phyloP scores from a whole-genome alignment of 2,113 vertebrate species.

The Gymnarchus niloticus region DNA sequence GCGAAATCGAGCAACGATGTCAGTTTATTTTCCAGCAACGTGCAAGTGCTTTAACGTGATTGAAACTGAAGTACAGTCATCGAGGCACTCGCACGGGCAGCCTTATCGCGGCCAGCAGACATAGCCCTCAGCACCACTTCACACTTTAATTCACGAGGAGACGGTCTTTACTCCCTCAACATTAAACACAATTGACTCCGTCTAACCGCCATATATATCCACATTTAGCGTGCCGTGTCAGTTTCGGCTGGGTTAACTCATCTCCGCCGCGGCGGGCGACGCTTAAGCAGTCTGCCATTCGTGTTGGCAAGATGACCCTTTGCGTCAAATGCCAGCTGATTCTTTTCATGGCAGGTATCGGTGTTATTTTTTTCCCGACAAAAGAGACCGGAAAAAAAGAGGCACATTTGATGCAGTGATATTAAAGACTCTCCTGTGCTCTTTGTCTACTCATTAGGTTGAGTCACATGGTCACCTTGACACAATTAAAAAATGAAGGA shows the following conservation, averaged over 20 bases:
- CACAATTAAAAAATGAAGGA: neutral
- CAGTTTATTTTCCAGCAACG: neutral
- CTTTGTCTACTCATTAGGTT: neutral
- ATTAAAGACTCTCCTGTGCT: neutral
- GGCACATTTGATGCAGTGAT: too few species aligned
- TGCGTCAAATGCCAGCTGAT: neutral
- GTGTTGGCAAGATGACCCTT: neutral
- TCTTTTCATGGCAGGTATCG: neutral
- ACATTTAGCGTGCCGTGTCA: neutral
- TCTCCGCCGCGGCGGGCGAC: neutral
- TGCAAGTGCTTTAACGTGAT: slow-evolving; percentile 11
- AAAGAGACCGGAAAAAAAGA: neutral
- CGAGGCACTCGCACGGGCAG: neutral
- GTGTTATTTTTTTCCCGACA: neutral
- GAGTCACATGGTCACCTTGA: neutral
- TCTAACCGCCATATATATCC: neutral
- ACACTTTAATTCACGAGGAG: slow-evolving; percentile 8
- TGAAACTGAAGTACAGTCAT: slow-evolving; percentile 9
- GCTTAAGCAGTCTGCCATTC: neutral
- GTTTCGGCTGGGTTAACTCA: neutral
- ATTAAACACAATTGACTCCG: slow-evolving; percentile 18
- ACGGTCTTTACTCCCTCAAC: neutral
- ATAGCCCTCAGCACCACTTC: slow-evolving; percentile 7
- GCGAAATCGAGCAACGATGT: neutral
- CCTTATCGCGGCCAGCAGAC: neutral